Conservation (phyloP, 2,113 vertebrate species). For the Rhinichthys klamathensis region DNA sequence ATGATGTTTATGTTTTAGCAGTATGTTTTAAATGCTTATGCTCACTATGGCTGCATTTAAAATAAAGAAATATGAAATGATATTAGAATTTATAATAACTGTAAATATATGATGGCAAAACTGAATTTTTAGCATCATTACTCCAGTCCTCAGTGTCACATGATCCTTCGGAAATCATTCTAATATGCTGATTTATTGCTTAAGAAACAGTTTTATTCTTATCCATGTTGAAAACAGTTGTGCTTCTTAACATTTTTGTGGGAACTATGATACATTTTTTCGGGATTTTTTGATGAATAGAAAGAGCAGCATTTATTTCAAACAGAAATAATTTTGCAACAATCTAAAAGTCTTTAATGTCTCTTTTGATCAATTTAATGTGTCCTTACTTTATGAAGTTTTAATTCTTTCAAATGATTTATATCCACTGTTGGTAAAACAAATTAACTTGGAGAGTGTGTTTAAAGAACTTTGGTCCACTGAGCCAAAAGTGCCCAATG, state of each 20-base stretch:
- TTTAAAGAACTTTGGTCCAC: too few relatives aligned
- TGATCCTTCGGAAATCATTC: not conserved
- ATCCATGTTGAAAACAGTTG: too few relatives aligned
- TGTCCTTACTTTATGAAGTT: not conserved
- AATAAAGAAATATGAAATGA: not conserved
- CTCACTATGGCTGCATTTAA: too few relatives aligned
- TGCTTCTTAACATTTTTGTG: too few relatives aligned
- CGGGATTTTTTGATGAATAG: too few relatives aligned
- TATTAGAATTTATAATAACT: not conserved
- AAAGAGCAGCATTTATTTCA: not conserved
- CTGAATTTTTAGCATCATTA: not conserved
- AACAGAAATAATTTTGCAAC: not conserved
- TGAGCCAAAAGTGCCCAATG: not conserved
- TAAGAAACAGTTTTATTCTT: too few relatives aligned
- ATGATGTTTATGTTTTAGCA: too few relatives aligned
- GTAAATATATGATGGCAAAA: not conserved
- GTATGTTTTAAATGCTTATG: too few relatives aligned
- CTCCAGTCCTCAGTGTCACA: not conserved
- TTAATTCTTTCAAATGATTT: not conserved
- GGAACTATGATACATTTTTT: too few relatives aligned
- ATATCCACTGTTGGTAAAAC: too few relatives aligned
- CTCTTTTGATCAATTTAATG: not conserved
- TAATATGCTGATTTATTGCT: not conserved
- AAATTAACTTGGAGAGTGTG: too few relatives aligned
- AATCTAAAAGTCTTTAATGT: not conserved